A percentile compares a stretch with the other conserved stretches of the same genome.
phyloP scores from a whole-genome alignment of 2,113 vertebrate genomes.

The Dendrocopos noguchii region DNA sequence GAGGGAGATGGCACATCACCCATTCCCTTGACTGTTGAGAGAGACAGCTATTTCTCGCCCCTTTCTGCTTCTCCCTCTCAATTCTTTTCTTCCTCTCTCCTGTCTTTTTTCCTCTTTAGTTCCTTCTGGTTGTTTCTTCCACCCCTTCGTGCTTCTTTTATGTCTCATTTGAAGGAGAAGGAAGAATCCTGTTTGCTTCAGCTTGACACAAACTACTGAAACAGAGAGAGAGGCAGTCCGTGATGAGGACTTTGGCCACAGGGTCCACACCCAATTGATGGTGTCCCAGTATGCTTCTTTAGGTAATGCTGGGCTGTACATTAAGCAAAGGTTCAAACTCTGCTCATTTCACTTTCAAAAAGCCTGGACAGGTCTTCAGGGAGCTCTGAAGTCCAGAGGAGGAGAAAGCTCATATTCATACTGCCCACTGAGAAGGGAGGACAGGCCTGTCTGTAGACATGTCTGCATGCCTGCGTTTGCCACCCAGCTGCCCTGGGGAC shows the following conservation, averaged over 20 bases:
- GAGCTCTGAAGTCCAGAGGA: not conserved
- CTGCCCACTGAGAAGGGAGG: not conserved
- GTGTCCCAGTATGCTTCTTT: not conserved
- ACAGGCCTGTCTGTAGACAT: not conserved
- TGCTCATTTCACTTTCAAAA: slow-evolving; percentile 4
- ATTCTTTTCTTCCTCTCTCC: not conserved
- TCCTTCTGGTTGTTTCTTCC: not conserved
- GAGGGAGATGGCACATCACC: slow-evolving; percentile 14
- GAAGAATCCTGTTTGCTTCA: not conserved
- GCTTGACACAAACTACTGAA: not conserved
- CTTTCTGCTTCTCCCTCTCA: not conserved
- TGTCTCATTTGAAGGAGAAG: not conserved
- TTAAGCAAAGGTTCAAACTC: not conserved
- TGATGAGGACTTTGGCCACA: accelerated
- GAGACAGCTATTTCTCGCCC: not conserved
- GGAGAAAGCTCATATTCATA: not conserved
- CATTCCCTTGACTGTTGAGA: slow-evolving; percentile 6
- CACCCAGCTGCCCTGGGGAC: not conserved
- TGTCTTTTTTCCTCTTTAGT: not conserved
- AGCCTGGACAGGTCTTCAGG: not conserved
- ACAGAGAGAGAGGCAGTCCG: not conserved
- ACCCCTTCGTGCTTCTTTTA: not conserved
- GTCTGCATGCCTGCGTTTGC: not conserved
- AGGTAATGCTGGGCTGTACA: not conserved
- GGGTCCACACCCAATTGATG: not conserved